Evolutionary conservation across 2,888 invertebrate genomes (phyloP).

Genomic region (Metopia argyrocephala): DNA sequence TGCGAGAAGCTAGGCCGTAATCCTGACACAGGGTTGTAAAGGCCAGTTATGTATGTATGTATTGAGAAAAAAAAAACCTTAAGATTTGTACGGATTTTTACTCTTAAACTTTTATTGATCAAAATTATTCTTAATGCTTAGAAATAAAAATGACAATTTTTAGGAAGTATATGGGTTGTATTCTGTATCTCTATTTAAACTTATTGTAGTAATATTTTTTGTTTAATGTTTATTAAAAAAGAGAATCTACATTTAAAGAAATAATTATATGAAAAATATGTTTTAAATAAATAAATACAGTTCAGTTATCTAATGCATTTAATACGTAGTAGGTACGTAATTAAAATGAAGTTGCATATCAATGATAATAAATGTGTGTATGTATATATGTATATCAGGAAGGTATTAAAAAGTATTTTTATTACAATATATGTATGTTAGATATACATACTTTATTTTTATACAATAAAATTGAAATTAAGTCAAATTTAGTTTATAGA

Average conservation of each 20-base stretch:
- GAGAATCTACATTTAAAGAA: constrained; percentile 34
- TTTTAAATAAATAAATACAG: constrained; percentile 28
- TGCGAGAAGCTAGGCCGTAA: no score
- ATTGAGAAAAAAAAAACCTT: not conserved
- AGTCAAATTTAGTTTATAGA: no score
- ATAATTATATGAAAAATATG: constrained; percentile 42
- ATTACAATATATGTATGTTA: no score
- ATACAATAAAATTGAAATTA: no score
- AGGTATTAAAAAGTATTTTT: not conserved
- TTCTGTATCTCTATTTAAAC: constrained; percentile 31
- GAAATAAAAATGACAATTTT: constrained; percentile 58
- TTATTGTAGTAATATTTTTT: constrained; percentile 29
- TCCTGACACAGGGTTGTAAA: no score
- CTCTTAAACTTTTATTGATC: constrained; percentile 60
- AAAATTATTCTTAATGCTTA: constrained; percentile 60
- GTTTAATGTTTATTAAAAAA: constrained; percentile 40
- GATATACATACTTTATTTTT: no score
- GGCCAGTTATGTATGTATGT: no score
- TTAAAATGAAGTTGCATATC: not conserved
- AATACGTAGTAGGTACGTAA: not conserved
- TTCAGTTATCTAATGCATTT: not conserved
- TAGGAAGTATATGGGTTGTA: constrained; percentile 54
- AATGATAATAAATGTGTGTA: not conserved
- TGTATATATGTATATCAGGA: not conserved
- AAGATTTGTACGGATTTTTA: constrained; percentile 17